Conservation (phyloP, 37 sponge, comb jelly and placozoan genomes). For the Crambe crambe region DNA sequence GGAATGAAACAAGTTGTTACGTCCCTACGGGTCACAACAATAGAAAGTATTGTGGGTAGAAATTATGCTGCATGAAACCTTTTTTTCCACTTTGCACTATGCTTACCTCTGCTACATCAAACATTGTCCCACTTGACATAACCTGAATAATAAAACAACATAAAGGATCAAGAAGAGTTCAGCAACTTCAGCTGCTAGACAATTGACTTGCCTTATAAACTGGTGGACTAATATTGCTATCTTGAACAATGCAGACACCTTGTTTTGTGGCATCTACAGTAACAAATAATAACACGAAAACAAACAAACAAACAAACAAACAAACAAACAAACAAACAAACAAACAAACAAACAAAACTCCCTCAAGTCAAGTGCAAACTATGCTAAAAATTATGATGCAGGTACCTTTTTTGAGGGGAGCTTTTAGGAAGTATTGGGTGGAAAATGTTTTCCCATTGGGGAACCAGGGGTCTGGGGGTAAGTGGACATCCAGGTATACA, state of each 20-base stretch:
- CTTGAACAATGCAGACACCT: slow-evolving; percentile 73
- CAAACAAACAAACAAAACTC: neutral
- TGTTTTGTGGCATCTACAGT: slow-evolving; percentile 45
- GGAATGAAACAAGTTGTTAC: slow-evolving; percentile 88
- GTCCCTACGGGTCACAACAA: slow-evolving; percentile 72
- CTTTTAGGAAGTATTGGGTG: slow-evolving; percentile 72
- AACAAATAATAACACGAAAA: neutral
- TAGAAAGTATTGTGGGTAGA: neutral
- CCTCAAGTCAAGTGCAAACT: neutral
- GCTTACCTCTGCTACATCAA: slow-evolving; percentile 68
- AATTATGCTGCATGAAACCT: neutral
- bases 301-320: neutral
- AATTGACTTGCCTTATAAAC: slow-evolving; percentile 67
- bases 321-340: neutral
- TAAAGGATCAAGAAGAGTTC: too few species aligned
- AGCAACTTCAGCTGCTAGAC: too few species aligned
- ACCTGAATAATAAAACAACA: slow-evolving; percentile 27
- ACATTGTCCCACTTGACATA: slow-evolving; percentile 31
- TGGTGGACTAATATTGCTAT: slow-evolving; percentile 69
- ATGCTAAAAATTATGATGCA: too few species aligned
- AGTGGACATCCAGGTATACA: slow-evolving; percentile 82
- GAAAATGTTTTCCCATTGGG: slow-evolving; percentile 83
- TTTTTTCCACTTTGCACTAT: neutral
- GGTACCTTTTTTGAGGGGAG: slow-evolving; percentile 79
- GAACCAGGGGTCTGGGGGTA: slow-evolving; percentile 77